Percentiles rank a stretch among this genome's conserved stretches.
Conservation (phyloP, 2,113 vertebrate species). For the Colinus virginianus region DNA sequence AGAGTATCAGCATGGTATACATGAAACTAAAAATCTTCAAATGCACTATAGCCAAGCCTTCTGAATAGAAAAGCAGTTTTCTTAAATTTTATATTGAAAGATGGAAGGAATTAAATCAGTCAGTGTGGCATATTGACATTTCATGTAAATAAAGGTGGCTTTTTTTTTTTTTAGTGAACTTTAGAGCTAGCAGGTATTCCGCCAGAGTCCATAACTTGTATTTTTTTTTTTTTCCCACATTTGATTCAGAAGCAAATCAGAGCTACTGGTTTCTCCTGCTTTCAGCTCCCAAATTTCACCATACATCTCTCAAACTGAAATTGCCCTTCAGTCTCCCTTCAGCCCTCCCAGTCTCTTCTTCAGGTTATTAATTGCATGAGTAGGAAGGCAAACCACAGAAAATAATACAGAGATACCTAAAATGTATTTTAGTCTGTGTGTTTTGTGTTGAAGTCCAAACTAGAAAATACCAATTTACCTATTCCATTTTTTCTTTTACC, state of each 20-base stretch:
- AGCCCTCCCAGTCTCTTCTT: too few species aligned
- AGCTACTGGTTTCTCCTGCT: neutral
- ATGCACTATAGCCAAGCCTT: neutral
- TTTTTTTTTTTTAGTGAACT: neutral
- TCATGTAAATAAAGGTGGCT: neutral
- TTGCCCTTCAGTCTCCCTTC: neutral
- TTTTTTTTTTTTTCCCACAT: neutral
- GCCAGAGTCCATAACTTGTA: neutral
- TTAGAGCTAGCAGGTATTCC: neutral
- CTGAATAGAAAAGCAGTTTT: fast-evolving
- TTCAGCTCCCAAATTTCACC: neutral
- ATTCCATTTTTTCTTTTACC: too few species aligned
- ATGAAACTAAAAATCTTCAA: neutral
- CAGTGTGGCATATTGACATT: neutral
- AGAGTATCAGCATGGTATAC: neutral
- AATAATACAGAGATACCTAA: neutral
- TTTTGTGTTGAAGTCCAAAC: fast-evolving
- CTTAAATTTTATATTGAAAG: neutral
- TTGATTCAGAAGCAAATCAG: neutral
- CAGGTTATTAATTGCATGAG: neutral
- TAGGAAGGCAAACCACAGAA: neutral
- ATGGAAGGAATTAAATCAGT: neutral
- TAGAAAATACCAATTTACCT: neutral
- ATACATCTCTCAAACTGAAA: neutral
- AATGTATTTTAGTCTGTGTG: neutral